phyloP scores from a whole-genome alignment of 2,888 invertebrate genomes.

The Pristionchus fissidentatus region DNA sequence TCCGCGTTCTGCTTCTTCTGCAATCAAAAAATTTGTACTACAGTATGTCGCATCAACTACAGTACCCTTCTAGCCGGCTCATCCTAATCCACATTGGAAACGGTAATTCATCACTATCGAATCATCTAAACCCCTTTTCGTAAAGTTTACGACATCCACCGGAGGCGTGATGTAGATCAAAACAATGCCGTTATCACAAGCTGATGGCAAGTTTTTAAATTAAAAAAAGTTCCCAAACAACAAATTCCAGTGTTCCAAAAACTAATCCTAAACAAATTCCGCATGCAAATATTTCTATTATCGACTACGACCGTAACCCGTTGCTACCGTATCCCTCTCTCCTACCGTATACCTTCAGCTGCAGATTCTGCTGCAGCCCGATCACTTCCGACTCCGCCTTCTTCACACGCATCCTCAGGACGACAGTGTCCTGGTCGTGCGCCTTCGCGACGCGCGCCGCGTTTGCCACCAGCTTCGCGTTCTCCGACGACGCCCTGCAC shows the following conservation, averaged over 20 bases:
- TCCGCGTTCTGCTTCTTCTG: background rate
- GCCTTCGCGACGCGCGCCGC: background rate
- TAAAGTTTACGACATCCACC: too few relatives aligned
- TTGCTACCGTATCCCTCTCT: background rate
- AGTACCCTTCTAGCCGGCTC: too few relatives aligned
- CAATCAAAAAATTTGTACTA: too few relatives aligned
- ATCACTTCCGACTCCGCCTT: background rate
- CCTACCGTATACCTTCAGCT: slow-evolving; percentile 20
- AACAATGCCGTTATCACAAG: too few relatives aligned
- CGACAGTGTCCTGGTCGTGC: background rate
- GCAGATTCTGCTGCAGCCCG: background rate
- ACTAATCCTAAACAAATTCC: too few relatives aligned
- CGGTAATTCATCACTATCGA: too few relatives aligned
- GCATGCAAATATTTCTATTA: too few relatives aligned
- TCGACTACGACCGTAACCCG: background rate
- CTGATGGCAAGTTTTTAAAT: too few relatives aligned
- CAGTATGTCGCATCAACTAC: too few relatives aligned
- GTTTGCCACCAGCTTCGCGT: background rate
- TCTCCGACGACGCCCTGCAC: slow-evolving; percentile 4
- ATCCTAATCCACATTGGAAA: too few relatives aligned
- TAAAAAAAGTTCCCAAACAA: background rate
- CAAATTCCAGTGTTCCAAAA: background rate
- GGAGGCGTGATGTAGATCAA: too few relatives aligned
- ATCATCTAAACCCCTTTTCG: too few relatives aligned
- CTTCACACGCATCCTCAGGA: background rate